Evolutionary conservation across 2,888 invertebrate species (phyloP), one percentile per base, ranked within the genome.

Genomic region (Liopterus haemorrhoidalis): DNA sequence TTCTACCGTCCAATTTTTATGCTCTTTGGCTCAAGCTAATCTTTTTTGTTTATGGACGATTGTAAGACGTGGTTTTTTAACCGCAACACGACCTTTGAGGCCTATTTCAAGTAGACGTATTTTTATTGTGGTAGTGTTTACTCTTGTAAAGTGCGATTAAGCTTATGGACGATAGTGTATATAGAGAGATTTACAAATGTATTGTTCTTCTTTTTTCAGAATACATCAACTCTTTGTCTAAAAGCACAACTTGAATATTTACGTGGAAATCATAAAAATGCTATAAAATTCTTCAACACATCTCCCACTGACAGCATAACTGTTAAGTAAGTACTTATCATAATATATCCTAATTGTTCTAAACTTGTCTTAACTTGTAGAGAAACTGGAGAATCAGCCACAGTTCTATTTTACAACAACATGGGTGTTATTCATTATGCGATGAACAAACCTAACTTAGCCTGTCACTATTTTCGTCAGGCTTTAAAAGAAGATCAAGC

Each of bases 351-450:
- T 22, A 4, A 35, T 20, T 19, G 43, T 14, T 11, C 25, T 33
- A 28, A 33, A 12, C 5, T 32, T 27, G 49, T 50, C 5, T 31
- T 41, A n/a, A n/a, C 43, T 58, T 64, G 33, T 54, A 76, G 77
- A 53, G 72, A 72, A 21, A 68, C 65, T 49, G 81, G 80, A 2
- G 81, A 82, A 64, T 76, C 74, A 45, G 68, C 78, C 6, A 69
- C 73, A 14, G 72, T 79, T 37, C 70, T 81, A 63, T 80, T 83
- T 57, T 83, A 85, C 60, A 92, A 90, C 61, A 89, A 91, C 59
- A 76, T 89, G 60, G 90, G 85, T 31, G 82, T 85, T 39, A 75
- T 88, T 53, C 84, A 90, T 66, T 78, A 87, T 60, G 81, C 85
- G 24, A 75, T 88, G 67, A 82, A 82, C 14, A 90, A 89, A 69